phyloP scores from a whole-genome alignment of 1,140 invertebrate genomes.

The Conus ventricosus region DNA sequence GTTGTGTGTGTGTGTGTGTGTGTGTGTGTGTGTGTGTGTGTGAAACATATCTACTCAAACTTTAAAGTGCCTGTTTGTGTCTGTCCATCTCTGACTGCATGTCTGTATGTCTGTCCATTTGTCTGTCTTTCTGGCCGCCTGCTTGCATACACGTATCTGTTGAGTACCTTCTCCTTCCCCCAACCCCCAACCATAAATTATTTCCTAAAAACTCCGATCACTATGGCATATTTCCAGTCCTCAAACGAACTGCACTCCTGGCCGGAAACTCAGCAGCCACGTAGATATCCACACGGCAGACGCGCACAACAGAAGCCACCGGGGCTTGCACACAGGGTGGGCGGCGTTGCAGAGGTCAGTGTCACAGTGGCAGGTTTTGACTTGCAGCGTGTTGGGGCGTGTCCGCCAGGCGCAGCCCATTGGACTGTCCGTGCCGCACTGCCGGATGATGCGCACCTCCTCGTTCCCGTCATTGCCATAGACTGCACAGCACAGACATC shows the following conservation, averaged over 20 bases:
- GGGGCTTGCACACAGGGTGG: neutral
- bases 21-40: too few relatives aligned
- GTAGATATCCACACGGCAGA: neutral
- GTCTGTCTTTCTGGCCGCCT: too few relatives aligned
- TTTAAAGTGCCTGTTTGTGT: too few relatives aligned
- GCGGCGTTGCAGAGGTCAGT: constrained; percentile 19
- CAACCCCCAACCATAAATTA: too few relatives aligned
- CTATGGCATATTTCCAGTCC: too few relatives aligned
- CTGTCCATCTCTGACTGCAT: too few relatives aligned
- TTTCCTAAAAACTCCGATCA: too few relatives aligned
- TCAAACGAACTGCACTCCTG: neutral
- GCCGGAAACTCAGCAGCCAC: neutral
- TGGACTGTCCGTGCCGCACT: neutral
- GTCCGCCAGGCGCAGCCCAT: neutral
- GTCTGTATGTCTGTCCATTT: too few relatives aligned
- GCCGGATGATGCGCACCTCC: constrained; percentile 20
- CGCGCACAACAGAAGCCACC: neutral
- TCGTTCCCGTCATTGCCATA: neutral
- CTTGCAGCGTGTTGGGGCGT: constrained; percentile 15
- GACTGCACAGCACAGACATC: neutral
- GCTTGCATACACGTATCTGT: too few relatives aligned
- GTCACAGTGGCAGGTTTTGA: constrained; percentile 22
- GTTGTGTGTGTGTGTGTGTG: too few relatives aligned
- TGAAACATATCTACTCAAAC: too few relatives aligned
- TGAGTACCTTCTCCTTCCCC: too few relatives aligned